A percentile compares a stretch with the other conserved stretches of the same genome.
These are phyloP conservation scores for Melikaiella ostensackeni DNA, from an alignment of 2,888 invertebrate species.

Conservation along the genomic window DNA sequence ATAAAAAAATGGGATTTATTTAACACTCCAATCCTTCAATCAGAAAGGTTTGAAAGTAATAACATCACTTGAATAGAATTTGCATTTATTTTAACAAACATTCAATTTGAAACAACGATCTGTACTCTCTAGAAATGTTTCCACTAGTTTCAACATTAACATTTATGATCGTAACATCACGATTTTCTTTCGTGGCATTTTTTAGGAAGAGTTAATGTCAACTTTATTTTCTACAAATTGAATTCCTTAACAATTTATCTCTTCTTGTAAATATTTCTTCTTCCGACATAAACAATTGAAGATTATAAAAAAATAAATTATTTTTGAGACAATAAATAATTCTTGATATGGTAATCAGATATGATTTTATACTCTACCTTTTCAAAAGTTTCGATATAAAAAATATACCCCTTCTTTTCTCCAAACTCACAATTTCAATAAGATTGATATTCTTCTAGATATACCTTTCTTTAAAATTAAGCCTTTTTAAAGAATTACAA, in stretches of 20 bases:
- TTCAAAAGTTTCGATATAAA: background rate
- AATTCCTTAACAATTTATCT: background rate
- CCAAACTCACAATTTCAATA: background rate
- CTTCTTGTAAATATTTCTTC: background rate
- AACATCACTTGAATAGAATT: conserved; percentile 8
- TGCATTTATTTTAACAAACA: conserved; percentile 32
- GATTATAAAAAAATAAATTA: background rate
- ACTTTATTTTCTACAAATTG: background rate
- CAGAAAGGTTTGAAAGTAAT: background rate
- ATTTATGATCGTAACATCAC: background rate
- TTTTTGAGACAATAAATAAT: background rate
- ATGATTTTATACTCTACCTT: background rate
- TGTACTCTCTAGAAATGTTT: conserved; percentile 2
- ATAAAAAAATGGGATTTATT: conserved; percentile 13
- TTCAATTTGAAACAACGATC: conserved; percentile 19
- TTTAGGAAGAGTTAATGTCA: background rate
- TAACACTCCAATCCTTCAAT: background rate
- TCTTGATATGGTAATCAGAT: conserved; percentile 3
- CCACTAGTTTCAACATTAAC: conserved; percentile 23
- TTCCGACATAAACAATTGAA: background rate
- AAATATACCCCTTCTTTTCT: background rate
- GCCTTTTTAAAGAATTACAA: background rate
- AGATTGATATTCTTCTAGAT: background rate
- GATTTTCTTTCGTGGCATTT: background rate
- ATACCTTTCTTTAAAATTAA: background rate